Conservation (phyloP, 2,888 invertebrate species). For the Rotaria sp. region DNA sequence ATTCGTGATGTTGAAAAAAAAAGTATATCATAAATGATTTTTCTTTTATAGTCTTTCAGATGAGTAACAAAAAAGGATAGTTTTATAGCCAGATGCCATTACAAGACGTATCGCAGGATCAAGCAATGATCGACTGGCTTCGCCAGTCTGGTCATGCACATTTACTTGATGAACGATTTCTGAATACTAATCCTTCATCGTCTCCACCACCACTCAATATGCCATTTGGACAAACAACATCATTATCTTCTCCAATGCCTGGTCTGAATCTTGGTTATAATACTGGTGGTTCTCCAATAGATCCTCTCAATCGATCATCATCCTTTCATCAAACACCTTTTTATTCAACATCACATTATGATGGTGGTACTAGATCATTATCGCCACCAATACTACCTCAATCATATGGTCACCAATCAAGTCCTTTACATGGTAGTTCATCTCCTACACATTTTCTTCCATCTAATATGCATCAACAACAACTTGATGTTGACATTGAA, state of each 20-base stretch:
- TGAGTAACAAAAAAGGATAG: not conserved
- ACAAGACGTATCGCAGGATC: conserved; percentile 8
- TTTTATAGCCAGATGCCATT: not conserved
- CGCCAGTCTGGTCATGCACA: not conserved
- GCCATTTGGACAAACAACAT: not conserved
- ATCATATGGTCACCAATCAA: not conserved
- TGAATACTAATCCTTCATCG: not conserved
- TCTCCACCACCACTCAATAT: not conserved
- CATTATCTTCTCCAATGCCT: not conserved
- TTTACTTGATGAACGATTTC: not conserved
- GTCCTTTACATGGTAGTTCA: not conserved
- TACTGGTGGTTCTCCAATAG: not conserved
- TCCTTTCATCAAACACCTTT: not conserved
- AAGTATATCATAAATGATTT: not conserved
- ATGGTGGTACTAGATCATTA: not conserved
- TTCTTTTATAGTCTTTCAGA: not conserved
- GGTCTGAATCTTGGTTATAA: not conserved
- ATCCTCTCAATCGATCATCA: not conserved
- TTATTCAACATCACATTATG: not conserved
- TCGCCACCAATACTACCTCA: not conserved
- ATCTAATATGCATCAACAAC: not conserved
- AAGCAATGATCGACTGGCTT: not conserved
- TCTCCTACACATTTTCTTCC: not conserved
- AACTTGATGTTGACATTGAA: conserved; percentile 23
- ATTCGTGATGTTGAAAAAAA: not conserved